Evolutionary conservation across 2,888 invertebrate genomes (phyloP).

Genomic region (Lutraria lutraria): DNA sequence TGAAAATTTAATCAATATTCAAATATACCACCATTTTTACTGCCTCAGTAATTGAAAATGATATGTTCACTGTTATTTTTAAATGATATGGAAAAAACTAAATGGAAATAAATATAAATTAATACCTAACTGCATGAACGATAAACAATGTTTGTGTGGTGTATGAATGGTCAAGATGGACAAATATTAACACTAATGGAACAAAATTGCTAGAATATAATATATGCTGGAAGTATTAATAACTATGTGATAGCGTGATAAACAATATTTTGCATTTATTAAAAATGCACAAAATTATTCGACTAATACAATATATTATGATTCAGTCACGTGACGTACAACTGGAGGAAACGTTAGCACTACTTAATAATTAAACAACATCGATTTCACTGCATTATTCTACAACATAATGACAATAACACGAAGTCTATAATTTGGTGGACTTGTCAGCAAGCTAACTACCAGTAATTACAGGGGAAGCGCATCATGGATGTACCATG

Average conservation of each 20-base stretch:
- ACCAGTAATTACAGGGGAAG: not conserved
- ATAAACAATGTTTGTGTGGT: no score
- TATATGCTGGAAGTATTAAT: no score
- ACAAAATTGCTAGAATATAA: no score
- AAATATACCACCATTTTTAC: no score
- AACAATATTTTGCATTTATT: not conserved
- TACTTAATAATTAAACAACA: slow-evolving; percentile 26
- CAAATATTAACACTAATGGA: no score
- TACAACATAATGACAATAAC: slow-evolving; percentile 22
- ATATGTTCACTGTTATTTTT: no score
- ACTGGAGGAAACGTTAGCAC: not conserved
- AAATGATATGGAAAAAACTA: no score
- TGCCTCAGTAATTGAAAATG: no score
- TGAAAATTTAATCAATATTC: slow-evolving; percentile 15
- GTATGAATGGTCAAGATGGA: no score
- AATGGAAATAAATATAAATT: no score
- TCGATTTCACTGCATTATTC: not conserved
- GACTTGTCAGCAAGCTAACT: slow-evolving; percentile 22
- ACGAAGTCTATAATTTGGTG: slow-evolving; percentile 34
- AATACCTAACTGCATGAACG: no score
- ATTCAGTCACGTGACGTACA: not conserved
- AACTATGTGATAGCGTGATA: not conserved
- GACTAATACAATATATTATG: not conserved
- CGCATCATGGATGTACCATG: slow-evolving; percentile 25
- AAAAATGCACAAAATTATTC: not conserved